A percentile compares a stretch with the other conserved stretches of the same genome.
phyloP scores from a whole-genome alignment of 2,113 vertebrate species.

The Eulacestoma nigropectus region DNA sequence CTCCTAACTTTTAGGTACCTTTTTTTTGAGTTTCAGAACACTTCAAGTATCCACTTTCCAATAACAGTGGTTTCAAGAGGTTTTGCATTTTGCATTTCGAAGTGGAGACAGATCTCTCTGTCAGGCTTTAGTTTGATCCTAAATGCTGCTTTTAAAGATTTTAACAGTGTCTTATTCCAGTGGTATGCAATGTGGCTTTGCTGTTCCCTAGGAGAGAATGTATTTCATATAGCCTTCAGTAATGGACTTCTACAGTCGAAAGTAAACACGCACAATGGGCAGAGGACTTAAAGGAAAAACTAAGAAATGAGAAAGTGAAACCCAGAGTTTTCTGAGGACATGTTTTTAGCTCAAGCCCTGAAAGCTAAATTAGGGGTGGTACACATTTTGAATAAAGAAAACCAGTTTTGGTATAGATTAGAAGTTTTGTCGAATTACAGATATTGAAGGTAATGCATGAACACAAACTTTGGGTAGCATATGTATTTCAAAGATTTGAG shows the following conservation, averaged over 20 bases:
- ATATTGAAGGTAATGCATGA: not conserved
- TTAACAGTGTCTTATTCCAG: slow-evolving; percentile 41
- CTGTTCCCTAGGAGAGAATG: not conserved
- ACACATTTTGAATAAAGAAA: not conserved
- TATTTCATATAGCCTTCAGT: not conserved
- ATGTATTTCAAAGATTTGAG: not conserved
- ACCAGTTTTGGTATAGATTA: not conserved
- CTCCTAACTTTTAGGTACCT: not conserved
- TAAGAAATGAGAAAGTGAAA: not conserved
- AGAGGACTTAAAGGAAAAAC: not conserved
- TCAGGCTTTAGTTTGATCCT: not conserved
- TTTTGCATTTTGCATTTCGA: not conserved
- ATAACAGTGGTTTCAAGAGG: not conserved
- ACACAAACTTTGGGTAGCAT: not conserved
- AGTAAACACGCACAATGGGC: slow-evolving; percentile 5
- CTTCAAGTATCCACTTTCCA: not conserved
- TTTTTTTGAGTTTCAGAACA: not conserved
- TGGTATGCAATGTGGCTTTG: not conserved
- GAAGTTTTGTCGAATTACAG: not conserved
- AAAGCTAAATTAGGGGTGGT: not conserved
- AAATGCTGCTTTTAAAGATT: slow-evolving; percentile 35
- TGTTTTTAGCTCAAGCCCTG: not conserved
- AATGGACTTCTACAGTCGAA: not conserved
- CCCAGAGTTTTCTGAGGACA: not conserved
- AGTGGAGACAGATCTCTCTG: not conserved